A percentile compares a stretch with the other conserved stretches of the same genome.
Evolutionary conservation across 2,888 invertebrate species (phyloP).

Genomic region (Autographa gamma): DNA sequence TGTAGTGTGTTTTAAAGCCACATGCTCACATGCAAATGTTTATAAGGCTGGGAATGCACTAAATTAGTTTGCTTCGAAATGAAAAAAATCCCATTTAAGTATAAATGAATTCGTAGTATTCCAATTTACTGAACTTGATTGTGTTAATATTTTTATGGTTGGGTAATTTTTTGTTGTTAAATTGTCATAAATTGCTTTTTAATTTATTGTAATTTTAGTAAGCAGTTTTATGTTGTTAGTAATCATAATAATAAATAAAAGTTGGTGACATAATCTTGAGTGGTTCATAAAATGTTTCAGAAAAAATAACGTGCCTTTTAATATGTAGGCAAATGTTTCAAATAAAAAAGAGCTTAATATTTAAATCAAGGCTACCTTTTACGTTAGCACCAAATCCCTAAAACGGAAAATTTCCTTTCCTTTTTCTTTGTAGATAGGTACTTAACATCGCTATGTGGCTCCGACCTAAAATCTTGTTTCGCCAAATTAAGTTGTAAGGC

Average conservation of each 20-base stretch:
- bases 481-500: conserved; percentile 53
- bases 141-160: conserved; percentile 42
- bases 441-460: conserved; percentile 7
- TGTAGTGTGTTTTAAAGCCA: conserved; percentile 46
- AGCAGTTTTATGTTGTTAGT: neutral
- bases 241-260: no score
- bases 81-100: conserved; percentile 31
- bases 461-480: conserved; percentile 42
- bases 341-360: neutral
- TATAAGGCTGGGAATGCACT: conserved; percentile 47
- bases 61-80: conserved; percentile 46
- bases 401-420: neutral
- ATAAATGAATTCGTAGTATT: conserved; percentile 47
- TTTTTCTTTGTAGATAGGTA: neutral
- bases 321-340: neutral
- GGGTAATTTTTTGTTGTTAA: conserved; percentile 25
- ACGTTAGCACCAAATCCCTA: neutral
- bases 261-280: neutral
- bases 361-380: neutral
- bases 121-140: conserved; percentile 38
- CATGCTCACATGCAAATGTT: conserved; percentile 55
- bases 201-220: conserved; percentile 11
- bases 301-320: neutral
- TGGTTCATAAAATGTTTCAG: no score
- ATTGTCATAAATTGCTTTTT: conserved; percentile 24